These are phyloP conservation scores for Darevskia nairensis DNA, from an alignment of 2,797 vertebrate genomes.

Conservation along the genomic window DNA sequence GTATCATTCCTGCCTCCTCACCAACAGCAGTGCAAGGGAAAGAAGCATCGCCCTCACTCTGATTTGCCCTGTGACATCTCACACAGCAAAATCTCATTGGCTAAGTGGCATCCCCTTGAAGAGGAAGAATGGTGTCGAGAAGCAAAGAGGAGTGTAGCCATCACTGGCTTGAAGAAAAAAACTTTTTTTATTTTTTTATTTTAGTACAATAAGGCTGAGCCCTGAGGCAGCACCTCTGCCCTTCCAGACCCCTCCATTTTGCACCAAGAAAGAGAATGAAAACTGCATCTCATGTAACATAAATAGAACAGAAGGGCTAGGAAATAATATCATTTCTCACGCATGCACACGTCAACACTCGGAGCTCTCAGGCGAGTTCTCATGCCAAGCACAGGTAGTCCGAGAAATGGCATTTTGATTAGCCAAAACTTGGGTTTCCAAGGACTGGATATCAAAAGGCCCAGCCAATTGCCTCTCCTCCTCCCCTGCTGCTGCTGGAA, in stretches of 20 bases:
- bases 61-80: neutral
- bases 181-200: too few relatives aligned
- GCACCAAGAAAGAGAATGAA: neutral
- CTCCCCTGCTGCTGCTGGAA: conserved; percentile 42
- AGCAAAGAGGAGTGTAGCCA: neutral
- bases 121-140: too few relatives aligned
- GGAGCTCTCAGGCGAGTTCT: neutral
- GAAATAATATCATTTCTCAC: neutral
- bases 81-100: neutral
- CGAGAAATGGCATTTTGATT: conserved; percentile 15
- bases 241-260: neutral
- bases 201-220: neutral
- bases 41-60: neutral
- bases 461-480: neutral
- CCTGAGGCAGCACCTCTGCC: neutral
- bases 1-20: too few relatives aligned
- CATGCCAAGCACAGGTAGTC: neutral
- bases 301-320: neutral
- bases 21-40: neutral
- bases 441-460: conserved; percentile 5
- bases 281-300: neutral
- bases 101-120: neutral
- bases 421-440: conserved; percentile 9
- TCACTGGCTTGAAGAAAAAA: too few relatives aligned
- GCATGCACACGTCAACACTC: neutral